phyloP scores from a whole-genome alignment of 2,888 invertebrate species.

The Bembecia ichneumoniformis region DNA sequence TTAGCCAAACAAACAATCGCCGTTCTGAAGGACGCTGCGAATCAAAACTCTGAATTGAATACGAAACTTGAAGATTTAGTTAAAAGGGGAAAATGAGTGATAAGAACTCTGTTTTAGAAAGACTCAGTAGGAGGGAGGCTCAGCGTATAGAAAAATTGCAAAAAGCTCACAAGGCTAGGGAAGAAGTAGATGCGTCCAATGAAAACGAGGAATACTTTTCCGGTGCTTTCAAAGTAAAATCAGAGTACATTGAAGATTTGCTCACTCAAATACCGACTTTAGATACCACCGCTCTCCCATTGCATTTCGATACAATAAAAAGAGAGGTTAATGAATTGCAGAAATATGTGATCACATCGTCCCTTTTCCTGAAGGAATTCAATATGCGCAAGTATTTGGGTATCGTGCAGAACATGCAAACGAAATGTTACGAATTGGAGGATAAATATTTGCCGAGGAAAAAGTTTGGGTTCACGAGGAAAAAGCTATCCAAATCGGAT shows the following conservation, averaged over 20 bases:
- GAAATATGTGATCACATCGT: constrained; percentile 84
- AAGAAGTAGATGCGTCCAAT: constrained; percentile 73
- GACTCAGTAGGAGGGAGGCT: constrained; percentile 71
- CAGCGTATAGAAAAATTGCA: constrained; percentile 77
- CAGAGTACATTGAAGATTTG: constrained; percentile 75
- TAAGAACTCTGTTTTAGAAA: constrained; percentile 53
- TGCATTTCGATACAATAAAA: constrained; percentile 78
- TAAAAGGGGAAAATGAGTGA: constrained; percentile 62
- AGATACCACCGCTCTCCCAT: constrained; percentile 64
- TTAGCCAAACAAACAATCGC: constrained; percentile 33
- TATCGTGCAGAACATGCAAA: constrained; percentile 78
- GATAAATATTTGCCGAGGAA: constrained; percentile 83
- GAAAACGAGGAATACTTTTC: constrained; percentile 81
- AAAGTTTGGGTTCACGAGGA: constrained; percentile 88
- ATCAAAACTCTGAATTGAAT: constrained; percentile 53
- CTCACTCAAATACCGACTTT: constrained; percentile 66
- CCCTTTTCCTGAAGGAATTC: constrained; percentile 84
- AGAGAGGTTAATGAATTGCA: constrained; percentile 82
- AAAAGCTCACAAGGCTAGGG: constrained; percentile 75
- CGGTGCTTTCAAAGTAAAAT: constrained; percentile 77
- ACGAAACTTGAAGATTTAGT: constrained; percentile 59
- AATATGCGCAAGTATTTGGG: constrained; percentile 85
- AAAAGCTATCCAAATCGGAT: constrained; percentile 70
- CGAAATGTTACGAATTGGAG: constrained; percentile 80
- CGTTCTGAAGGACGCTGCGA: constrained; percentile 62